These are phyloP conservation scores for Sogatella furcifera DNA, from an alignment of 1,140 invertebrate genomes.

Conservation along the genomic window DNA sequence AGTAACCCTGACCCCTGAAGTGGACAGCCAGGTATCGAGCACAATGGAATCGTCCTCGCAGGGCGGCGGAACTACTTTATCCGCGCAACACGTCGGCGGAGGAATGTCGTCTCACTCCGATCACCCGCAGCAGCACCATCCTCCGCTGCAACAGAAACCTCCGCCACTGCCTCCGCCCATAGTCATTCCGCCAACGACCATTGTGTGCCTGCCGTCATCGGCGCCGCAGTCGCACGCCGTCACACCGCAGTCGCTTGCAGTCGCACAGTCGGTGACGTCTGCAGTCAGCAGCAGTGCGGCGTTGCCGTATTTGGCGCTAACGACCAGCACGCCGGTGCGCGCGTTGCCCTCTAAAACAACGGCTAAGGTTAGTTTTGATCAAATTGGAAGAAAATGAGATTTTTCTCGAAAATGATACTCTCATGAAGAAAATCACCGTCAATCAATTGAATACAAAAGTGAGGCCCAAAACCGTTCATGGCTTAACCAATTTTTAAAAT, in stretches of 20 bases:
- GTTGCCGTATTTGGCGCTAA: slow-evolving; percentile 39
- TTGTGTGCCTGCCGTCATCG: slow-evolving; percentile 37
- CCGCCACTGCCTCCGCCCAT: slow-evolving; percentile 16
- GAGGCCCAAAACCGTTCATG: too few relatives aligned
- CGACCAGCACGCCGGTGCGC: slow-evolving; percentile 34
- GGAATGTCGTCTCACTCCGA: slow-evolving; percentile 9
- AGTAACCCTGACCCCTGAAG: slow-evolving; percentile 40
- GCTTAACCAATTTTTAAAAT: too few relatives aligned
- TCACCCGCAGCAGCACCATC: background rate
- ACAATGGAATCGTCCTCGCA: slow-evolving; percentile 24
- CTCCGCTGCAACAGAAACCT: background rate
- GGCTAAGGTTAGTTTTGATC: slow-evolving; percentile 28
- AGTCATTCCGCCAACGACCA: slow-evolving; percentile 40
- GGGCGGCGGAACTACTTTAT: too few relatives aligned
- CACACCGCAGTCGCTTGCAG: slow-evolving; percentile 26
- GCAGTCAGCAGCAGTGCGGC: slow-evolving; percentile 27
- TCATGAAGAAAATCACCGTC: too few relatives aligned
- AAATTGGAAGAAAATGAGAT: too few relatives aligned
- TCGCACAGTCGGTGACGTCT: slow-evolving; percentile 21
- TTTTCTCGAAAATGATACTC: too few relatives aligned
- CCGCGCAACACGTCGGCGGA: slow-evolving; percentile 14
- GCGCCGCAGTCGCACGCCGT: slow-evolving; percentile 19
- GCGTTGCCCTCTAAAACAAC: slow-evolving; percentile 34
- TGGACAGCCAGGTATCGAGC: slow-evolving; percentile 32
- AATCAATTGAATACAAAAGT: too few relatives aligned